Evolutionary conservation across 2,888 invertebrate species (phyloP).

Genomic region (Elaeidobius kamerunicus): DNA sequence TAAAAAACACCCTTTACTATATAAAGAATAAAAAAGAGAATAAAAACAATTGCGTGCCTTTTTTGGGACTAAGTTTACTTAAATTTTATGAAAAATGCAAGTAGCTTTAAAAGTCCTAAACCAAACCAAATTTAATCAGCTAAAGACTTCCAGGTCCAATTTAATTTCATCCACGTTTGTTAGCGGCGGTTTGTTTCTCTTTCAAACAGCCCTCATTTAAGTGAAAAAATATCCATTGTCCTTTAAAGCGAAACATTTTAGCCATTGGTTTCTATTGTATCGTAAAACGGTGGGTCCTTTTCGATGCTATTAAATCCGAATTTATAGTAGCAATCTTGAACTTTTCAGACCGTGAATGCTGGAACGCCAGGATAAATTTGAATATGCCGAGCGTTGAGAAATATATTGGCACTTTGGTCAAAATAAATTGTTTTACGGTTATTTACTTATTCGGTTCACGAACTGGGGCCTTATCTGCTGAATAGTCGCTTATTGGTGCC

Average conservation of each 20-base stretch:
- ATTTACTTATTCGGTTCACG: too few species aligned
- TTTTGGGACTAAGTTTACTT: too few species aligned
- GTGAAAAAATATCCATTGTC: slow-evolving; percentile 16
- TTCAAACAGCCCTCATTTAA: slow-evolving; percentile 14
- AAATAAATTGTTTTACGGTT: not conserved
- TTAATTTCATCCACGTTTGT: not conserved
- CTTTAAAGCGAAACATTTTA: slow-evolving; percentile 11
- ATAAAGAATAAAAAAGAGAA: too few species aligned
- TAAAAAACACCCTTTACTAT: too few species aligned
- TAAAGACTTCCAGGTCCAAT: not conserved
- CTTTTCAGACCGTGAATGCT: slow-evolving; percentile 15
- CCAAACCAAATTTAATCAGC: too few species aligned
- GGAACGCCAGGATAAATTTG: slow-evolving; percentile 2
- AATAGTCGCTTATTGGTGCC: too few species aligned
- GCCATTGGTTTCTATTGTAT: slow-evolving; percentile 23
- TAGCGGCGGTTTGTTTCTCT: not conserved
- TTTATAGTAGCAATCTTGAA: slow-evolving; percentile 23
- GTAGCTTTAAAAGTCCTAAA: too few species aligned
- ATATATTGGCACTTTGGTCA: slow-evolving; percentile 7
- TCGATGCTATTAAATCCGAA: slow-evolving; percentile 20
- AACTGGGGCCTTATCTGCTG: too few species aligned
- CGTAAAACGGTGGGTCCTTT: slow-evolving; percentile 21
- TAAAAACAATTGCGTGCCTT: too few species aligned
- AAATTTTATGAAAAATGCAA: too few species aligned
- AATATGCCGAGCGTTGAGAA: slow-evolving; percentile 11